Percentiles rank a stretch among this genome's conserved stretches.
Evolutionary conservation across 2,888 invertebrate species (phyloP).

Genomic region (Diabrotica balteata): DNA sequence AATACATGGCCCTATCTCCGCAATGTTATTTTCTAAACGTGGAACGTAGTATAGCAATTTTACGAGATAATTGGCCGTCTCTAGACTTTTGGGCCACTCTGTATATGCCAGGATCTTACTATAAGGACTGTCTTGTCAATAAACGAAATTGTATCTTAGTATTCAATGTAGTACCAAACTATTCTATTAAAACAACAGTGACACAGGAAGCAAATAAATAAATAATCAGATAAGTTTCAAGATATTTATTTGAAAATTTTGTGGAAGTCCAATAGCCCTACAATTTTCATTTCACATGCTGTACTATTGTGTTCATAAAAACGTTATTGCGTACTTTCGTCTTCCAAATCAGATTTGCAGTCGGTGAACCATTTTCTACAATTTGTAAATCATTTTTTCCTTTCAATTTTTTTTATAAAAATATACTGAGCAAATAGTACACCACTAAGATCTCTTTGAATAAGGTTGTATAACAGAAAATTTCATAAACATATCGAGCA

Average conservation of each 20-base stretch:
- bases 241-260: constrained; percentile 62
- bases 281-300: constrained; percentile 58
- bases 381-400: constrained; percentile 46
- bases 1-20: too few relatives aligned
- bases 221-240: constrained; percentile 50
- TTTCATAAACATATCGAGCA: neutral
- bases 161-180: too few relatives aligned
- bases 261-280: constrained; percentile 63
- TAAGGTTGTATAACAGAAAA: constrained; percentile 6
- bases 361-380: constrained; percentile 58
- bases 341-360: constrained; percentile 38
- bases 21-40: too few relatives aligned
- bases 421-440: constrained; percentile 59
- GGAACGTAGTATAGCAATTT: too few relatives aligned
- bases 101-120: too few relatives aligned
- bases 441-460: constrained; percentile 40
- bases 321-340: constrained; percentile 39
- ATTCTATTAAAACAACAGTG: too few relatives aligned
- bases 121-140: too few relatives aligned
- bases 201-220: neutral
- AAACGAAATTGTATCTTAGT: too few relatives aligned
- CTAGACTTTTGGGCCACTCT: too few relatives aligned
- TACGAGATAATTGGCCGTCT: too few relatives aligned
- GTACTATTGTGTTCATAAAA: constrained; percentile 54
- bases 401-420: constrained; percentile 49